These are phyloP conservation scores for Coenonympha arcania DNA, from an alignment of 2,888 invertebrate genomes.

Conservation along the genomic window DNA sequence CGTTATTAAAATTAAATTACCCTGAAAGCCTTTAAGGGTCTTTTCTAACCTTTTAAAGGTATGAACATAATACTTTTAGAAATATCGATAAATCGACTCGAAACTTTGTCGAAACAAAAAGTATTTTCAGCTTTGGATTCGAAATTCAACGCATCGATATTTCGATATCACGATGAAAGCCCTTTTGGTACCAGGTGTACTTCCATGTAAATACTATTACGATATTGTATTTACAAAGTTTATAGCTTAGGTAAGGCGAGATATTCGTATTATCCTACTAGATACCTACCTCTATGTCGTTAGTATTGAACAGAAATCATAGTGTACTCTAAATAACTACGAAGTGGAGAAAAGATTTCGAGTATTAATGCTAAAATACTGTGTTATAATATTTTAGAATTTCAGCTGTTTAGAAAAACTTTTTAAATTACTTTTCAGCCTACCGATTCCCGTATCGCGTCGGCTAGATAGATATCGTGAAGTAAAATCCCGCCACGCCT, in stretches of 20 bases:
- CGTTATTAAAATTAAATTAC: neutral
- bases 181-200: slow-evolving; percentile 24
- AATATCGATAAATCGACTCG: slow-evolving; percentile 7
- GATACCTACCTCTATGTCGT: too few relatives aligned
- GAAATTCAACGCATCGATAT: slow-evolving; percentile 10
- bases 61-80: neutral
- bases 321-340: too few relatives aligned
- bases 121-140: neutral
- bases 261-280: too few relatives aligned
- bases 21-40: neutral
- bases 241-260: neutral
- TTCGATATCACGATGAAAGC: slow-evolving; percentile 12
- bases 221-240: slow-evolving; percentile 11
- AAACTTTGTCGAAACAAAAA: slow-evolving; percentile 7
- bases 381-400: too few relatives aligned
- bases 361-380: too few relatives aligned
- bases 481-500: too few relatives aligned
- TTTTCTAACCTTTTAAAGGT: neutral
- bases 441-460: too few relatives aligned
- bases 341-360: too few relatives aligned
- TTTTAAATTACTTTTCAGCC: too few relatives aligned
- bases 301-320: too few relatives aligned
- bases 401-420: too few relatives aligned
- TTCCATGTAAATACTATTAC: slow-evolving; percentile 24
- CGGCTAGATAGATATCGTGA: too few relatives aligned